Evolutionary conservation across 1,140 invertebrate genomes (phyloP), one percentile per base, ranked within the genome.

Genomic region (Drosophila littoralis): DNA sequence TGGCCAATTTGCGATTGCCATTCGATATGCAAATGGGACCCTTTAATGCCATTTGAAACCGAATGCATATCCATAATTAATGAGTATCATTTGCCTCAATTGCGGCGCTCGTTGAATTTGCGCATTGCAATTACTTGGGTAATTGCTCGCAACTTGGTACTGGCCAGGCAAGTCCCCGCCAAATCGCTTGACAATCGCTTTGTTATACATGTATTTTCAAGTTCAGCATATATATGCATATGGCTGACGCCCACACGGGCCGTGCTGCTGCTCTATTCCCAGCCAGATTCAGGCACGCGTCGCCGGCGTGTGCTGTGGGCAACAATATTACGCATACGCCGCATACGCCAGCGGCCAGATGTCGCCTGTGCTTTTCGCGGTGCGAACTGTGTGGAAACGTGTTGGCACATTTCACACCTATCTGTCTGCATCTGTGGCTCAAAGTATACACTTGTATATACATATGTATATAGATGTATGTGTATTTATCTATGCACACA

Each of bases 301-400:
- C 52, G 46, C 33, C 54, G 28, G 63, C 69, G 63, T 67, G 63
- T 32, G 46, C 13, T 38, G 35, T 10, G n/a, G 22, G 15, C 8
- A 17, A 35, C n/a, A 54, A 74, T 61, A 74, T 69, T 61, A 74
- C 57, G 71, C 65, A 74, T 74, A 69, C 65, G 71, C 65, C 64
- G 22, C 22, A 28, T 28, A 28, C 22, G 22, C 51, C 32, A 48
- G 68, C 45, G 15, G 33, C 33, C 36, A 35, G 36, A 7, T 57
- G 55, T 32, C n/a, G 28, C 46, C 28, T 35, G 33, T 22, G 10
- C 4, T 36, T n/a, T 33, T 50, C 2, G 60, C 35, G 7, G 0
- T 45, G 42, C 42, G 42, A 43, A 43, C 13, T 52, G 28, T 45
- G 43, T 6, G 10, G 9, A 38, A 67, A 43, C 36, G 65, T 72